A percentile compares a stretch with the other conserved stretches of the same genome.
These are phyloP conservation scores for Dasysyrphus tricinctus DNA, from an alignment of 2,888 invertebrate species.

Conservation along the genomic window DNA sequence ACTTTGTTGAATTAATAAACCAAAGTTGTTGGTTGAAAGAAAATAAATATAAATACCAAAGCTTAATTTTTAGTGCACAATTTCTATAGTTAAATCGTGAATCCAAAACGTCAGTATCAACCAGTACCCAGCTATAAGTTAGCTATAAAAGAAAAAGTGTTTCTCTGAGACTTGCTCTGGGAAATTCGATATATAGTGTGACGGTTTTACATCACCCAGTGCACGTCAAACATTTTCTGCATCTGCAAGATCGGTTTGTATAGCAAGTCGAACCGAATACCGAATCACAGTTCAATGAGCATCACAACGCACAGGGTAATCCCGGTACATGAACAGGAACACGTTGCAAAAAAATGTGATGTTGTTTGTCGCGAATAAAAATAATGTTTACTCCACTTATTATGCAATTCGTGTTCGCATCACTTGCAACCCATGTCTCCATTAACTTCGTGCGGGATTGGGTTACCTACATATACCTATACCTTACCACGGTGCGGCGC, in stretches of 20 bases:
- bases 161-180: neutral
- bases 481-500: slow-evolving; percentile 18
- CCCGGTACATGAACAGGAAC: slow-evolving; percentile 37
- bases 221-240: slow-evolving; percentile 56
- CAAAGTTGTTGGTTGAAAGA: too few relatives aligned
- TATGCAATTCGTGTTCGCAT: slow-evolving; percentile 68
- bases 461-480: slow-evolving; percentile 45
- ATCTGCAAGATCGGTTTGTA: slow-evolving; percentile 47
- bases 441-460: slow-evolving; percentile 61
- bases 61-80: too few relatives aligned
- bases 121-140: too few relatives aligned
- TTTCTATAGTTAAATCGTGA: too few relatives aligned
- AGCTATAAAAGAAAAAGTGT: slow-evolving; percentile 25
- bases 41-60: too few relatives aligned
- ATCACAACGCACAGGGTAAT: slow-evolving; percentile 33
- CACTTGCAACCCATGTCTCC: slow-evolving; percentile 68
- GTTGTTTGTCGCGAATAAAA: slow-evolving; percentile 51
- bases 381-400: slow-evolving; percentile 50
- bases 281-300: slow-evolving; percentile 59
- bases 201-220: slow-evolving; percentile 51
- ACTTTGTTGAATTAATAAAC: too few relatives aligned
- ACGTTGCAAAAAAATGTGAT: slow-evolving; percentile 41
- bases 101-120: too few relatives aligned
- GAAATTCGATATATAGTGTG: slow-evolving; percentile 41
- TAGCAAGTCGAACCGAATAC: slow-evolving; percentile 38